Conservation (phyloP, 2,797 vertebrate species). For the Discoglossus pictus region DNA sequence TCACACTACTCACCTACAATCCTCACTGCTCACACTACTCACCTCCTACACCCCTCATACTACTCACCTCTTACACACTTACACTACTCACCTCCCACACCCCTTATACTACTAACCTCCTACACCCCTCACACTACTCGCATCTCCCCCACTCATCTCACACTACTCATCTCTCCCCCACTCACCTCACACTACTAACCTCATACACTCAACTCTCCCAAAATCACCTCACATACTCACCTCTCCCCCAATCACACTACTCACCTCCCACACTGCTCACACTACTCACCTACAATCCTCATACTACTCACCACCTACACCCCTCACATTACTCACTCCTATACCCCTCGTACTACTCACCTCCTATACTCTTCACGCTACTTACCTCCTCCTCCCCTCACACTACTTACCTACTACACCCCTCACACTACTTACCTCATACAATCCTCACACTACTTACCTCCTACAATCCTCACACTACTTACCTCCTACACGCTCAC, state of each 20-base stretch:
- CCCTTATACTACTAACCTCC: no score
- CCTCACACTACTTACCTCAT: background rate
- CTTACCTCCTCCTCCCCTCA: background rate
- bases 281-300: background rate
- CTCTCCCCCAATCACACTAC: background rate
- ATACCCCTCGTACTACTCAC: background rate
- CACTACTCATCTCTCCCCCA: background rate
- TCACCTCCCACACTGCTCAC: background rate
- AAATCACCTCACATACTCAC: no score
- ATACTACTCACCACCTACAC: no score
- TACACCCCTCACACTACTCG: background rate
- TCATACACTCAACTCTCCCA: no score
- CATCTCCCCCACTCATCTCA: background rate
- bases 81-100: background rate
- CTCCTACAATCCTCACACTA: no score
- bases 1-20: no score
- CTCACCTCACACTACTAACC: background rate
- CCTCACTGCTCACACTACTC: no score
- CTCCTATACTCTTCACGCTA: no score
- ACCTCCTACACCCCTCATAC: no score
- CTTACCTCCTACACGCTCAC: background rate
- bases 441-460: no score
- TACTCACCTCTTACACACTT: background rate
- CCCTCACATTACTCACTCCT: background rate
- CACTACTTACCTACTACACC: background rate